These are phyloP conservation scores for Luscinia luscinia DNA, from an alignment of 2,797 vertebrate species.

Conservation along the genomic window DNA sequence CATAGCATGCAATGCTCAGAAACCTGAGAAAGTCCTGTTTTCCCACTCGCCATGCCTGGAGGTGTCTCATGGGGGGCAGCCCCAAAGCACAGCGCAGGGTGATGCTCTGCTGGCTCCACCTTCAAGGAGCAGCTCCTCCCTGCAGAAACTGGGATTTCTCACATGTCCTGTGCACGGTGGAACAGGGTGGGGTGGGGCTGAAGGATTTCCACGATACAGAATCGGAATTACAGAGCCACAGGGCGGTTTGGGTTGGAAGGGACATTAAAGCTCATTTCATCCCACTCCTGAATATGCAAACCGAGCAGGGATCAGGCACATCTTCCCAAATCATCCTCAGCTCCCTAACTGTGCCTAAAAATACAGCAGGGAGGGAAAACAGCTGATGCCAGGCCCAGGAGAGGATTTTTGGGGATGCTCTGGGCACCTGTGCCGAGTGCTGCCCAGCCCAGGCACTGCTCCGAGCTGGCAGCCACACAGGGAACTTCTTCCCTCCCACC, in stretches of 20 bases:
- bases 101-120: not conserved
- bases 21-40: not conserved
- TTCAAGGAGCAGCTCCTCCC: not conserved
- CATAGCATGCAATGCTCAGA: not conserved
- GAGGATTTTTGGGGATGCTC: not conserved
- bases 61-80: not conserved
- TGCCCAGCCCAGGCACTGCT: not conserved
- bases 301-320: accelerated
- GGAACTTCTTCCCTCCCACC: not conserved
- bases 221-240: not conserved
- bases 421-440: accelerated
- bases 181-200: not conserved
- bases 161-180: accelerated
- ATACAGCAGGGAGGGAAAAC: not conserved
- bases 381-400: not conserved
- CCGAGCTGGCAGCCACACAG: not conserved
- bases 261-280: accelerated
- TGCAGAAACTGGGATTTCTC: accelerated
- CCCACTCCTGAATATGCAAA: accelerated
- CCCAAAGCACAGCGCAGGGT: not conserved
- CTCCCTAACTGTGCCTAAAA: not conserved
- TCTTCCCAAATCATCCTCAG: not conserved
- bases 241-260: not conserved
- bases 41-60: not conserved
- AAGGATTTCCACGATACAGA: not conserved